phyloP scores from a whole-genome alignment of 2,888 invertebrate species.

The Brachyptera putata region DNA sequence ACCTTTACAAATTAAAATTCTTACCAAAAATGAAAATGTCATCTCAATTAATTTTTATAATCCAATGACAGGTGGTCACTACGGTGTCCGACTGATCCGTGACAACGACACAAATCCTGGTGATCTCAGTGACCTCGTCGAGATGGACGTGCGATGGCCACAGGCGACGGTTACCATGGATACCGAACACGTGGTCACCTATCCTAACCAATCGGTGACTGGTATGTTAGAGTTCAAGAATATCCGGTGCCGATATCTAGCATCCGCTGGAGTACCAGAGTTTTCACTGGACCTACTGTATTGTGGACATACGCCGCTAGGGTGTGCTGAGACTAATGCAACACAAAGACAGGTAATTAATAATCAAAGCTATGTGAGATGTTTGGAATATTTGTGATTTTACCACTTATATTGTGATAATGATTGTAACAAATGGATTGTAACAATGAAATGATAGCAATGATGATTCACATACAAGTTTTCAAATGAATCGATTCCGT shows the following conservation, averaged over 20 bases:
- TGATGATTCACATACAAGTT: too few species aligned
- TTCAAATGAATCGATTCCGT: too few species aligned
- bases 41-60: too few species aligned
- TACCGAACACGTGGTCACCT: constrained; percentile 73
- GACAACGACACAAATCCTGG: constrained; percentile 74
- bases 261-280: constrained; percentile 53
- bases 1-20: too few species aligned
- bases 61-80: constrained; percentile 67
- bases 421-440: too few species aligned
- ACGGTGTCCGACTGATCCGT: constrained; percentile 49
- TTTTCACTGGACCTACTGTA: constrained; percentile 76
- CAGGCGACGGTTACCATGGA: constrained; percentile 65
- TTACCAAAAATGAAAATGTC: too few species aligned
- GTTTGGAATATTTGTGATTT: too few species aligned
- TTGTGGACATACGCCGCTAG: constrained; percentile 69
- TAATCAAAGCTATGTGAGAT: too few species aligned
- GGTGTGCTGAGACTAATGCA: constrained; percentile 59
- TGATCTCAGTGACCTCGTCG: constrained; percentile 59
- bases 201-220: constrained; percentile 69
- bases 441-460: too few species aligned
- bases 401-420: too few species aligned
- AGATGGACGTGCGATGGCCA: constrained; percentile 78
- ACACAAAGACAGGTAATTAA: constrained; percentile 48
- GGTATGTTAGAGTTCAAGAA: constrained; percentile 72
- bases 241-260: constrained; percentile 58